phyloP scores from a whole-genome alignment of 2,797 vertebrate genomes.

The Amazonetta brasiliensis region DNA sequence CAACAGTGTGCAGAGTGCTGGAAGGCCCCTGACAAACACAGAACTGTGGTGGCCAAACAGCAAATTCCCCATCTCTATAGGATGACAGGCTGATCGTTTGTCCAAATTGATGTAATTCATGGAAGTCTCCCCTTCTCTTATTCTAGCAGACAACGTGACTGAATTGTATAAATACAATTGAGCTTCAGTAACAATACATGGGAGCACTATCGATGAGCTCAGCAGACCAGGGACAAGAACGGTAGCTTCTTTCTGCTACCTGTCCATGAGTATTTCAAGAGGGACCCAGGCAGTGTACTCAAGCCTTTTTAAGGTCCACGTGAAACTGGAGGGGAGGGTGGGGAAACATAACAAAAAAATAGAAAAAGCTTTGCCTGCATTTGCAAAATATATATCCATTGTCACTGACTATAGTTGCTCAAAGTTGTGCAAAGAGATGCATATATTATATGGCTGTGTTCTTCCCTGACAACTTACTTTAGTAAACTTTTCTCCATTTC shows the following conservation, averaged over 20 bases:
- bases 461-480: background rate
- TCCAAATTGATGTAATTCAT: background rate
- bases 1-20: fast-evolving
- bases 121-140: background rate
- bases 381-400: background rate
- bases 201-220: fast-evolving
- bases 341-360: background rate
- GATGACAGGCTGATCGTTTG: background rate
- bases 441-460: background rate
- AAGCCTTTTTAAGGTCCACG: background rate
- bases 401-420: background rate
- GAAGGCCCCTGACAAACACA: background rate
- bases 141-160: background rate
- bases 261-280: background rate
- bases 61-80: fast-evolving
- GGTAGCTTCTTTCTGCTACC: background rate
- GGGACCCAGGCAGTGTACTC: fast-evolving
- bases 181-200: background rate
- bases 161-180: background rate
- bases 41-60: fast-evolving
- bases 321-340: background rate
- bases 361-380: fast-evolving
- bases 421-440: background rate
- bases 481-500: background rate
- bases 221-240: background rate